Conservation (phyloP, 2,113 vertebrate genomes). For the Redunca redunca region DNA sequence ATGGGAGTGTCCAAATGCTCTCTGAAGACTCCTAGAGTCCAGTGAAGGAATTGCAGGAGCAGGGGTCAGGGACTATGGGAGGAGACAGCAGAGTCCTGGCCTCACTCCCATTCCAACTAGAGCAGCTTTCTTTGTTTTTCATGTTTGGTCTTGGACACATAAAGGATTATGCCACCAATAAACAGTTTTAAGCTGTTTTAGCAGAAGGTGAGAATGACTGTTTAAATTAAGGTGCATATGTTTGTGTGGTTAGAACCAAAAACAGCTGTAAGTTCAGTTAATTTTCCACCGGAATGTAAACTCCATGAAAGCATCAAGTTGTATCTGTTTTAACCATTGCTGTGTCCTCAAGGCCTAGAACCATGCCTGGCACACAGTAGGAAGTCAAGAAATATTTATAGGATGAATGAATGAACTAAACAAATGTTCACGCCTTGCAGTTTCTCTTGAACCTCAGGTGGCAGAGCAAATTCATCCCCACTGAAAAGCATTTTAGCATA, state of each 20-base stretch:
- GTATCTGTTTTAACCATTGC: not conserved
- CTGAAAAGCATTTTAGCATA: not conserved
- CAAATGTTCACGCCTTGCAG: not conserved
- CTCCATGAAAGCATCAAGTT: not conserved
- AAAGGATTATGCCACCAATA: not conserved
- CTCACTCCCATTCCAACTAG: not conserved
- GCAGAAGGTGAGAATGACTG: not conserved
- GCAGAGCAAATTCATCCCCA: not conserved
- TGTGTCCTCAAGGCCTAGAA: not conserved
- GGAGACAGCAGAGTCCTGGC: not conserved
- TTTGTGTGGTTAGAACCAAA: not conserved
- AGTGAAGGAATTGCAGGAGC: not conserved
- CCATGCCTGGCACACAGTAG: not conserved
- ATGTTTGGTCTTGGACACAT: not conserved
- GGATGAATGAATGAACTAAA: not conserved
- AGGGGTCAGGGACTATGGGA: fast-evolving
- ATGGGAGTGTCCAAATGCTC: not conserved
- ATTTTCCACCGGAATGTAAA: not conserved
- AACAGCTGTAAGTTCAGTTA: not conserved
- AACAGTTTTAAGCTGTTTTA: not conserved
- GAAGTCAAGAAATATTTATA: not conserved
- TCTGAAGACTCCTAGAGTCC: not conserved
- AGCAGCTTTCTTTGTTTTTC: not conserved
- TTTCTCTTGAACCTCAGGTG: not conserved
- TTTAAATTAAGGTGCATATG: not conserved